Evolutionary conservation across 2,888 invertebrate species (phyloP), one percentile per base, ranked within the genome.

Genomic region (Gryllus longicercus): DNA sequence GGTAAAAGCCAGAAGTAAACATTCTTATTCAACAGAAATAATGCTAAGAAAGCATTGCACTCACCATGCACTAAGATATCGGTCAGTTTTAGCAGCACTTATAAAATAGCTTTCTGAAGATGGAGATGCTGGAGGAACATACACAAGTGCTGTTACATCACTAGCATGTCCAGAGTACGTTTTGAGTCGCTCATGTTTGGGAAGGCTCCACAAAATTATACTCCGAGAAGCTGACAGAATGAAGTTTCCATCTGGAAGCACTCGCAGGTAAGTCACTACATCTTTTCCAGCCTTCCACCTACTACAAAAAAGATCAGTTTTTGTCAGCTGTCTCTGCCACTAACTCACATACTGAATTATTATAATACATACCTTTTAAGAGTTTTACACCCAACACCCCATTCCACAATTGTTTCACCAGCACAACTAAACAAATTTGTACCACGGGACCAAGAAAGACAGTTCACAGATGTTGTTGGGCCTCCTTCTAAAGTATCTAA

Each of bases 221-320:
- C 84, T 86, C 84, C 85, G 87, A 75, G 87, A 85, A 63, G 88
- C 88, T 78, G 87, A 87, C 81, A 88, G 80, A 77, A 88, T 81
- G 18, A 82, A 80, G 63, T 83, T 83, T 51, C 84, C 84, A 75
- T 84, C 89, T 51, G 91, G 90, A 81, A 92, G 87, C 82, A 91
- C 89, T 86, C 91, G 89, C 83, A 92, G 90, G 14, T 92, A 88
- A 82, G 90, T 90, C 76, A 93, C 87, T 85, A 87, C 89, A 78
- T 88, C 88, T 83, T 90, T 89, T 85, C 91, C 91, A 80, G 91
- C 89, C 88, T 93, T 92, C 91, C 93, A 91, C 88, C 92, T 91
- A 85, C 89, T 91, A 85, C 80, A 88, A 87, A 77, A 18, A 63
- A 63, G 0, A 63, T 8, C 1, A 16, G 14, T 63, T 63, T 63